Evolutionary conservation across 1,140 invertebrate genomes (phyloP).

Genomic region (Cydia pomonella): DNA sequence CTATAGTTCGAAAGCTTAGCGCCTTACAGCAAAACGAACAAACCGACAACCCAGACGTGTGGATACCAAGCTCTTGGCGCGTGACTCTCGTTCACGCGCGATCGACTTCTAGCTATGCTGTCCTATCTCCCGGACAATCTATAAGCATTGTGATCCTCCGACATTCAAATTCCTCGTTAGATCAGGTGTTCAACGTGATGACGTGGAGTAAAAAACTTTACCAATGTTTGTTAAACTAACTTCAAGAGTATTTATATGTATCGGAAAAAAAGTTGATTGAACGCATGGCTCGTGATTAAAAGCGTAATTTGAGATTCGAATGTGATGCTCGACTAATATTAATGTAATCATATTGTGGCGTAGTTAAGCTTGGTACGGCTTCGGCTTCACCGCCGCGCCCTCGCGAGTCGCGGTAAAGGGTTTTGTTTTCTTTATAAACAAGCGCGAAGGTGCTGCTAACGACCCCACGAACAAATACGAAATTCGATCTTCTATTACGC

Average conservation of each 20-base stretch:
- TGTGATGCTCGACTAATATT: background rate
- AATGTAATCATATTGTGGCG: conserved; percentile 2
- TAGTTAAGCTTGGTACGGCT: conserved; percentile 43
- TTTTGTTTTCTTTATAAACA: conserved; percentile 79
- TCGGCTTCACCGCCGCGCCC: conserved; percentile 50
- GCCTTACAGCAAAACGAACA: conserved; percentile 44
- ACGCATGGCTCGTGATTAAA: conserved; percentile 16
- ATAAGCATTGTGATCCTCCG: conserved; percentile 54
- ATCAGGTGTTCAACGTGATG: conserved; percentile 19
- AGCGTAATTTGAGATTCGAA: conserved; percentile 24
- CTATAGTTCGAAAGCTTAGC: conserved; percentile 35
- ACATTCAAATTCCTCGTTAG: conserved; percentile 52
- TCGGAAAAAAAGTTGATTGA: background rate
- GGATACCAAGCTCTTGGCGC: conserved; percentile 69
- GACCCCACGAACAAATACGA: conserved; percentile 78
- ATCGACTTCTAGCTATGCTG: conserved; percentile 69
- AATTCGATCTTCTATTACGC: conserved; percentile 79
- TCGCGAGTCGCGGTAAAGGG: conserved; percentile 57
- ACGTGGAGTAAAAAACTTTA: conserved; percentile 10
- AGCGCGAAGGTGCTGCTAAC: conserved; percentile 75
- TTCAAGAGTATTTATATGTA: conserved; percentile 15
- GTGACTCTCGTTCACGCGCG: conserved; percentile 73
- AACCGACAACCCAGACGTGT: conserved; percentile 55
- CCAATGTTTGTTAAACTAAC: conserved; percentile 10
- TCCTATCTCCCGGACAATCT: conserved; percentile 55